A percentile compares a stretch with the other conserved stretches of the same genome.
These are phyloP conservation scores for Spea hammondii DNA, from an alignment of 2,797 vertebrate genomes.

Conservation along the genomic window DNA sequence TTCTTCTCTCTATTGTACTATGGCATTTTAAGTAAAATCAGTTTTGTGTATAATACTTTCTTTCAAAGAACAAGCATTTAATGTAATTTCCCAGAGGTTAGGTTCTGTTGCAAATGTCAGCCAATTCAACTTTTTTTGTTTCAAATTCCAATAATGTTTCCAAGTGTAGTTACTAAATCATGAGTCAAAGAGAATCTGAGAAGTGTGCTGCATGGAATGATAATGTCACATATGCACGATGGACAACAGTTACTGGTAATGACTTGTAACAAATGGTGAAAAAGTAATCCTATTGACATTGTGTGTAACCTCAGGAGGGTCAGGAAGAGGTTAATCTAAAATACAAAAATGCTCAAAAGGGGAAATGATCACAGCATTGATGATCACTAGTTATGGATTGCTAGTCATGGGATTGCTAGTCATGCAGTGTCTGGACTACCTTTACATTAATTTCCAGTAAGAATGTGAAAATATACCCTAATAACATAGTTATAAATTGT, in stretches of 20 bases:
- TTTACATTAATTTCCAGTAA: too few species aligned
- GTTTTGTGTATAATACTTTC: slow-evolving; percentile 44
- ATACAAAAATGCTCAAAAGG: not conserved
- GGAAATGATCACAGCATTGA: not conserved
- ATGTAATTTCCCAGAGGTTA: slow-evolving; percentile 26
- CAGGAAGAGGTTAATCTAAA: not conserved
- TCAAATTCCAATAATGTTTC: slow-evolving; percentile 34
- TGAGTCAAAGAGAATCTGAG: slow-evolving; percentile 9
- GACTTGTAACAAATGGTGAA: not conserved
- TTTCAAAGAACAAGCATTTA: slow-evolving; percentile 35
- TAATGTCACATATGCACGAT: slow-evolving; percentile 29
- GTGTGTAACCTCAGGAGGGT: not conserved
- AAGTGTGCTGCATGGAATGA: not conserved
- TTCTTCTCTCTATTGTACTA: not conserved
- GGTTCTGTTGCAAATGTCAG: slow-evolving; percentile 38
- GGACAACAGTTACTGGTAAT: slow-evolving; percentile 27
- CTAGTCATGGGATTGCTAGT: too few species aligned
- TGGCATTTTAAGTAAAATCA: slow-evolving; percentile 29
- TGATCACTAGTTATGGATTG: too few species aligned
- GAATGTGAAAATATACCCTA: too few species aligned
- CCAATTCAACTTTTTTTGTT: slow-evolving; percentile 23
- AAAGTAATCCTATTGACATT: not conserved
- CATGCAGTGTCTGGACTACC: too few species aligned
- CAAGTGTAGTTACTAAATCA: slow-evolving; percentile 24
- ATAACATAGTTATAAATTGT: too few species aligned